Base-by-base conservation (phyloP, 1,140 invertebrate species). In the Lepidostoma basale region DNA sequence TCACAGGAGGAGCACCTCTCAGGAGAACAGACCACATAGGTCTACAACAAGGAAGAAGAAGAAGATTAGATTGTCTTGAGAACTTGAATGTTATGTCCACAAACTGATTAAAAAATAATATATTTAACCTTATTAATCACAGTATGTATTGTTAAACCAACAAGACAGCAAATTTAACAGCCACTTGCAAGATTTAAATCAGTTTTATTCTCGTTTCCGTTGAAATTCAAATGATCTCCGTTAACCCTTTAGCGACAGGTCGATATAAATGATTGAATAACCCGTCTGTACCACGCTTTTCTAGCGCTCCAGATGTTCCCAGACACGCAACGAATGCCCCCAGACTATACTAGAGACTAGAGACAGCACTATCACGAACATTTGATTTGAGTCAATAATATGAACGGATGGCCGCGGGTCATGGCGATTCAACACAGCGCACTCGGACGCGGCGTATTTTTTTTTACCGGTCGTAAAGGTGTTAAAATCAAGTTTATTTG, bases 351-450 rank as follows among this genome's bases (percentile, higher is more conserved):
- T n/a, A n/a, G n/a, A 36, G 2, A 36, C 33, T n/a, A 2, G 9
- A 36, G 30, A 39, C 52, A 56, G 52, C 52, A 22, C 52, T 56
- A 56, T 56, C 52, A 56, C 52, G 52, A 56, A 56, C 28, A 22
- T 36, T 56, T 56, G 52, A 56, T 56, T 56, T 9, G 28, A 56
- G 22, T 22, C 26, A 56, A 56, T 56, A 56, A 39, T 56, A 56
- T 56, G 33, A 36, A 36, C 52, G 14, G 12, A 18, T 3, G 1
- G 52, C 52, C 52, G n/a, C 26, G 16, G 52, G 52, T 20, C 45
- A 28, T 22, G 18, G 12, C 30, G 52, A 56, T 56, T 56, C 52
- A 56, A 56, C 25, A 20, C 22, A 16, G 44, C 14, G 44, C 14
- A 23, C 12, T 20, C 20, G 14, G 14, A 56, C 18, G 12, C 28